Evolutionary conservation across 2,888 invertebrate species (phyloP).

Genomic region (Brachyptera putata): DNA sequence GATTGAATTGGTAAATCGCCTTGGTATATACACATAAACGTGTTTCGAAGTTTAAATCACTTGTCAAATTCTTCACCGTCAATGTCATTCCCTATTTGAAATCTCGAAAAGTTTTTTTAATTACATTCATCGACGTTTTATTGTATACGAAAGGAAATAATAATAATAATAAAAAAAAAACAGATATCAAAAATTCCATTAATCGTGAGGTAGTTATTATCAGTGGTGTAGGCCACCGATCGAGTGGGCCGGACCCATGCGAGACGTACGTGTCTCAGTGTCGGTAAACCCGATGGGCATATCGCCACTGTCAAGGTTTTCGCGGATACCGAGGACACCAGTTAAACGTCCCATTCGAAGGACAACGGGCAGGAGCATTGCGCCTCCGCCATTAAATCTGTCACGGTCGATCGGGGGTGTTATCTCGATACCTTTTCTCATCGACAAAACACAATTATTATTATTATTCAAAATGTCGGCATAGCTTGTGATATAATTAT

Average conservation of each 20-base stretch:
- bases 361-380: slow-evolving; percentile 3
- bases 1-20: slow-evolving; percentile 1
- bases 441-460: no score
- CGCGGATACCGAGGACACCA: slow-evolving; percentile 10
- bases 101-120: slow-evolving; percentile 11
- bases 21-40: slow-evolving; percentile 1
- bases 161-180: neutral
- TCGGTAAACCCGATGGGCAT: neutral
- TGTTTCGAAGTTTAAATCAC: neutral
- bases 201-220: neutral
- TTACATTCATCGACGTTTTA: slow-evolving; percentile 2
- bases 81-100: slow-evolving; percentile 22
- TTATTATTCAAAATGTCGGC: no score
- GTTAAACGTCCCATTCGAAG: slow-evolving; percentile 19
- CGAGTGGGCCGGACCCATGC: neutral
- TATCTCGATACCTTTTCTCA: no score
- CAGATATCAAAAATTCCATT: neutral
- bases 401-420: slow-evolving; percentile 16
- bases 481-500: no score
- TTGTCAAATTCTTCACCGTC: slow-evolving; percentile 12
- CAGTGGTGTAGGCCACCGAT: slow-evolving; percentile 4
- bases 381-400: slow-evolving; percentile 4
- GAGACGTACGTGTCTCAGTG: no score
- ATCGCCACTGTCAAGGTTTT: slow-evolving; percentile 2
- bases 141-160: neutral